These are phyloP conservation scores for Ciconia maguari DNA, from an alignment of 2,113 vertebrate species.

Conservation along the genomic window DNA sequence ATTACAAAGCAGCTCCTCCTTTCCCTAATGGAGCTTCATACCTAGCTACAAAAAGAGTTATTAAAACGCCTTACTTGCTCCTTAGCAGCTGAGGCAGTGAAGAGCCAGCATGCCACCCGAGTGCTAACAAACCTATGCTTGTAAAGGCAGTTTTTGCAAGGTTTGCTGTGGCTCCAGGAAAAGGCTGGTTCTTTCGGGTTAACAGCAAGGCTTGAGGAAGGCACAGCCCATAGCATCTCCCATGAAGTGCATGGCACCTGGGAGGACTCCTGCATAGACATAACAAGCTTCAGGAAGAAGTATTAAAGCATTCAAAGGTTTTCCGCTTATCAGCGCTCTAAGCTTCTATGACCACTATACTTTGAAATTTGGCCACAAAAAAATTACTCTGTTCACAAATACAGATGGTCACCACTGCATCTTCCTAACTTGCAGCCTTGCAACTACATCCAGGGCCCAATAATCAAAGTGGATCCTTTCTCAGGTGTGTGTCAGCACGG, in stretches of 20 bases:
- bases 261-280: not conserved
- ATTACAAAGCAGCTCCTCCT: not conserved
- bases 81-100: not conserved
- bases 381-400: not conserved
- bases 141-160: not conserved
- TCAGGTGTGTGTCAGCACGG: rapidly evolving
- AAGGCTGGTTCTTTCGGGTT: not conserved
- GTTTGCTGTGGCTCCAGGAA: not conserved
- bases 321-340: not conserved
- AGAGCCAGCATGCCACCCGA: not conserved
- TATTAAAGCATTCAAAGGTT: not conserved
- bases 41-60: not conserved
- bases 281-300: not conserved
- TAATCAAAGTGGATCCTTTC: not conserved
- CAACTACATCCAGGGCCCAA: not conserved
- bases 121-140: not conserved
- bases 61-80: slow-evolving; percentile 1
- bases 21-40: not conserved
- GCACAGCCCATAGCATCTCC: not conserved
- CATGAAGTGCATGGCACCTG: not conserved
- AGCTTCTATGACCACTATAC: not conserved
- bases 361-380: not conserved
- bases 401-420: not conserved
- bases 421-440: not conserved
- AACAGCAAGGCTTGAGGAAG: not conserved